Base-by-base conservation (phyloP, 2,797 vertebrate species). In the Fistularia tabacaria region DNA sequence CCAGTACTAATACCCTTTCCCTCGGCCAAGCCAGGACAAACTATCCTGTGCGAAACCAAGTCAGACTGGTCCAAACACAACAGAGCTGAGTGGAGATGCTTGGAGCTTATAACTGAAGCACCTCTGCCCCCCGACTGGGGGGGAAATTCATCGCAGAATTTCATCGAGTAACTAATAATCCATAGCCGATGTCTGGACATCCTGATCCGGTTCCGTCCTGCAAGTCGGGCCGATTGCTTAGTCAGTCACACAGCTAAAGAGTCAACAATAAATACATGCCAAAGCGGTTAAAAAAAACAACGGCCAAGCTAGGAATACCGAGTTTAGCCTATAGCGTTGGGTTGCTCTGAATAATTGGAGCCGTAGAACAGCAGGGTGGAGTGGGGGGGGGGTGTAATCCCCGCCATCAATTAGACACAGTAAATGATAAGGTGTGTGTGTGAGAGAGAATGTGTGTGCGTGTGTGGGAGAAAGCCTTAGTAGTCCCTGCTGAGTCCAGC, bases 301-400 rank as follows among this genome's bases (percentile, higher is more conserved):
- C 64, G 55, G n/a, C n/a, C n/a, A n/a, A 36, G 2, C 9, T 51
- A 40, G 38, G 25, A 7, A 36, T 43, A 15, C 36, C 37, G n/a
- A 38, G 46, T 68, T 61, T 14, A 54, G 55, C 47, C 37, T 61
- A 49, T 14, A 8, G 10, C 57, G 58, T 64, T 14, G 25, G 48
- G 51, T 37, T 37, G 54, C 46, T 14, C 9, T 3, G 54, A 68
- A 58, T 48, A 64, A 70, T n/a, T 51, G 56, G 58, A 73, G 73
- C 66, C 9, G 61, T 60, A 60, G 75, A 76, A 72, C 80, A 87
- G 79, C 74, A 85, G 83, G 67, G 70, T 48, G 46, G 57, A 70
- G 63, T 58, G 61, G 81, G 62, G 74, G 69, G 73, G 83, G 80
- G 6, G 40, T 46, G 52, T 89, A 85, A 87, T 86, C 82, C 79